Percentiles rank a stretch among this genome's conserved stretches.
Conservation (phyloP, 2,113 vertebrate genomes). For the Toxotes jaculatrix region DNA sequence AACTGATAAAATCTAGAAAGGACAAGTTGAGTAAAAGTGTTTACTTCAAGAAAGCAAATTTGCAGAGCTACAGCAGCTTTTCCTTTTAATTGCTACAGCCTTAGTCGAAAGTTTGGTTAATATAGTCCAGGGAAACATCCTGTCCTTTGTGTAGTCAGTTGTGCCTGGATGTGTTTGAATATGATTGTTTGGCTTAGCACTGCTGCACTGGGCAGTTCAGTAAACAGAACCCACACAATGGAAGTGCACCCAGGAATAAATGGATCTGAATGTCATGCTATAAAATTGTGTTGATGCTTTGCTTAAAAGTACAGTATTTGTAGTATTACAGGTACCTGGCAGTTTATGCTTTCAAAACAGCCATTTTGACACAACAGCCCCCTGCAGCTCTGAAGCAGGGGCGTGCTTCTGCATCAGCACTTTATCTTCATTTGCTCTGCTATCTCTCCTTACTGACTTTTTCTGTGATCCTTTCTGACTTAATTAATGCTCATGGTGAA, state of each 20-base stretch:
- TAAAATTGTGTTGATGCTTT: slow-evolving; percentile 29
- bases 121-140: slow-evolving; percentile 11
- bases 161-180: slow-evolving; percentile 56
- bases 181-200: slow-evolving; percentile 57
- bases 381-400: background rate
- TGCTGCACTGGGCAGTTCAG: slow-evolving; percentile 49
- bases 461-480: slow-evolving; percentile 6
- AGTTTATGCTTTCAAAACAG: slow-evolving; percentile 2
- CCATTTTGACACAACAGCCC: slow-evolving; percentile 3
- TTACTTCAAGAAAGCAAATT: background rate
- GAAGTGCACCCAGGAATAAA: slow-evolving; percentile 45
- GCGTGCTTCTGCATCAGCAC: background rate
- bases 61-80: background rate
- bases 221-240: slow-evolving; percentile 56
- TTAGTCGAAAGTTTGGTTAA: slow-evolving; percentile 7
- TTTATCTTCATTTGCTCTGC: slow-evolving; percentile 10
- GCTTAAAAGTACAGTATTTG: slow-evolving; percentile 31
- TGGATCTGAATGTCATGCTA: slow-evolving; percentile 42
- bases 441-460: background rate
- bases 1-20: background rate
- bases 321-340: background rate
- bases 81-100: slow-evolving; percentile 12
- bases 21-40: background rate
- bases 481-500: slow-evolving; percentile 1
- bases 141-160: slow-evolving; percentile 52